Percentiles rank a stretch among this genome's conserved stretches.
Evolutionary conservation across 2,888 invertebrate species (phyloP).

Genomic region (Calameuta idolon): DNA sequence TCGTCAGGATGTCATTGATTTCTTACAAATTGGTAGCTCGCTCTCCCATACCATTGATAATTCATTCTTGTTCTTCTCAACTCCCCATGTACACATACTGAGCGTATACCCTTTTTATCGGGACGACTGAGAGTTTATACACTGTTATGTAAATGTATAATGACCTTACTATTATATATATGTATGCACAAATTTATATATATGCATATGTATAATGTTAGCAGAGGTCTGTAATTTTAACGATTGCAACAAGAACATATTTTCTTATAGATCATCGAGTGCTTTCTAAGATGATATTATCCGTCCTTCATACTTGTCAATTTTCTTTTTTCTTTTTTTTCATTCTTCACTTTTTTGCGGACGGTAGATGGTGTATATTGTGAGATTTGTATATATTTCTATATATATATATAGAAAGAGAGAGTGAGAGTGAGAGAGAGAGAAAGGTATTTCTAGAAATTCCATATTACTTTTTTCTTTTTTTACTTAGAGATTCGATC

Average conservation of each 20-base stretch:
- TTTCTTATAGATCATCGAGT: not conserved
- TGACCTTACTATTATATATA: not conserved
- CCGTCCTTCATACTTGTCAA: not conserved
- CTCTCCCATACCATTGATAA: not conserved
- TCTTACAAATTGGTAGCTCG: not conserved
- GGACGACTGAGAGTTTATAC: not conserved
- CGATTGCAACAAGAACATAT: not conserved
- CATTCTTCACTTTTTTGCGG: not conserved
- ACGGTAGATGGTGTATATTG: slow-evolving; percentile 41
- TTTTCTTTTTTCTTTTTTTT: not conserved
- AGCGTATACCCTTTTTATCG: not conserved
- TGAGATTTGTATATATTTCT: slow-evolving; percentile 45
- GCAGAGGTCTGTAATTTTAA: not conserved
- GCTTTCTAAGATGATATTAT: not conserved
- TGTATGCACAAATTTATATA: not conserved
- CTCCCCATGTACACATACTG: not conserved
- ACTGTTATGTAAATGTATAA: not conserved
- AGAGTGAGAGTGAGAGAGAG: slow-evolving; percentile 1
- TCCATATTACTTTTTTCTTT: slow-evolving; percentile 10
- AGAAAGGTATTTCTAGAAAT: slow-evolving; percentile 19
- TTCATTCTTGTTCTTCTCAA: not conserved
- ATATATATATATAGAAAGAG: slow-evolving; percentile 14
- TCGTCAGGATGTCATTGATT: not conserved
- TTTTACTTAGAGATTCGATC: slow-evolving; percentile 18
- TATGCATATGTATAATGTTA: not conserved